Evolutionary conservation across 2,113 vertebrate species (phyloP).

Genomic region (Geococcyx californianus): DNA sequence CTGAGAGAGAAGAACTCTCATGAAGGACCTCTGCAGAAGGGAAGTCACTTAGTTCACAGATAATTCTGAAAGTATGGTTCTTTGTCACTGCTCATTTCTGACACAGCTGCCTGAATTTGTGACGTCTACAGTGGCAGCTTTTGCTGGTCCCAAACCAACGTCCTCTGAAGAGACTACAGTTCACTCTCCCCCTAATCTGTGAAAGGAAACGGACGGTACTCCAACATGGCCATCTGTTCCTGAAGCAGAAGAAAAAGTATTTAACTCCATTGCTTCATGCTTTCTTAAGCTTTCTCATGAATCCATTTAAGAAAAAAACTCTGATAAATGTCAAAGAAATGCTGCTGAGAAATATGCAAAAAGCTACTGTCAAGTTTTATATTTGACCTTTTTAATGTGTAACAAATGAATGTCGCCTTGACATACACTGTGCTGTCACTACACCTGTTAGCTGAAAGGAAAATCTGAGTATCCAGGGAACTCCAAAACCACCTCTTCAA

Average conservation of each 20-base stretch:
- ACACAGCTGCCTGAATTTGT: background rate
- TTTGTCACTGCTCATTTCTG: background rate
- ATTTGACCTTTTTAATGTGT: background rate
- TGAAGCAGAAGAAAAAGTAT: background rate
- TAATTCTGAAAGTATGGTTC: background rate
- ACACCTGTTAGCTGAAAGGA: background rate
- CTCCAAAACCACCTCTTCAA: background rate
- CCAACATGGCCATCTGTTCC: background rate
- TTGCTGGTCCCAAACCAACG: background rate
- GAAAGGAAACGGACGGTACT: background rate
- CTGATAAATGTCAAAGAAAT: background rate
- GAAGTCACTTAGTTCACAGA: background rate
- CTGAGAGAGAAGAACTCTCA: background rate
- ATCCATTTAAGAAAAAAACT: background rate
- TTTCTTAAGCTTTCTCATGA: background rate
- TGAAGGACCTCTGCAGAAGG: background rate
- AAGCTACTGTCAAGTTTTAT: background rate
- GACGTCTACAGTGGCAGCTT: background rate
- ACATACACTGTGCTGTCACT: background rate
- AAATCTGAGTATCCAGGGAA: background rate
- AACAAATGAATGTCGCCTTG: background rate
- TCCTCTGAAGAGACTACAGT: background rate
- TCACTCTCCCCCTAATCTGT: background rate
- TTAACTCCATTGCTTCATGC: rapidly evolving
- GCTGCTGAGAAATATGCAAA: background rate